phyloP scores from a whole-genome alignment of 2,113 vertebrate genomes.

The Chaenocephalus aceratus region DNA sequence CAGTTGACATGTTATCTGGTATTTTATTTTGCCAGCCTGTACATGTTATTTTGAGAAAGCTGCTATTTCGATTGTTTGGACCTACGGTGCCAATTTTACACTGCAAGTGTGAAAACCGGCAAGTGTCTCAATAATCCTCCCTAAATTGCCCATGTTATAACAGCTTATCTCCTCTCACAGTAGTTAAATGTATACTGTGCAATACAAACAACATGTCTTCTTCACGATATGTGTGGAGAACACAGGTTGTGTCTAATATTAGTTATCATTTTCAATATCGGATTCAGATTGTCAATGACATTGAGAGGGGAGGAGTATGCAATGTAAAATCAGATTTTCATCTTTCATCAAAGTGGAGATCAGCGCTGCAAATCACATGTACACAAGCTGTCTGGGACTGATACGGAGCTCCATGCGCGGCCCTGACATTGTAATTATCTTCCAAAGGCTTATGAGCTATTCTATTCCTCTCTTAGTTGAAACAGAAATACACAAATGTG shows the following conservation, averaged over 20 bases:
- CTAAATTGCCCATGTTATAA: background rate
- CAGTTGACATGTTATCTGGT: constrained; percentile 38
- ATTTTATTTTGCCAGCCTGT: constrained; percentile 41
- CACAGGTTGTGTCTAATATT: background rate
- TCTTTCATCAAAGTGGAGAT: constrained; percentile 40
- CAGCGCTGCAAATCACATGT: constrained; percentile 42
- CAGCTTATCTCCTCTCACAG: constrained; percentile 1
- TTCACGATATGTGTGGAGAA: background rate
- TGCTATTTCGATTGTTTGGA: constrained; percentile 29
- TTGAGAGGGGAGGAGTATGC: background rate
- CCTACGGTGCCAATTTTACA: constrained; percentile 19
- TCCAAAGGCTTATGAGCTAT: constrained; percentile 21
- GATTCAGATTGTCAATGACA: constrained; percentile 4
- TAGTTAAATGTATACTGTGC: background rate
- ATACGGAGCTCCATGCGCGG: constrained; percentile 26
- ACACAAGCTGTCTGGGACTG: constrained; percentile 42
- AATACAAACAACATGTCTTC: background rate
- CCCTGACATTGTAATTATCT: constrained; percentile 45
- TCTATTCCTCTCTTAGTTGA: constrained; percentile 16
- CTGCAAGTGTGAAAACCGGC: constrained; percentile 1
- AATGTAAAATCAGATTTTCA: constrained; percentile 26
- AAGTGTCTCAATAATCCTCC: constrained; percentile 15
- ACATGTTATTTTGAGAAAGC: constrained; percentile 19
- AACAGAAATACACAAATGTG: constrained; percentile 26
- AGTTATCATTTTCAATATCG: background rate